phyloP scores from a whole-genome alignment of 2,797 vertebrate genomes.

The Argyrosomus regius region DNA sequence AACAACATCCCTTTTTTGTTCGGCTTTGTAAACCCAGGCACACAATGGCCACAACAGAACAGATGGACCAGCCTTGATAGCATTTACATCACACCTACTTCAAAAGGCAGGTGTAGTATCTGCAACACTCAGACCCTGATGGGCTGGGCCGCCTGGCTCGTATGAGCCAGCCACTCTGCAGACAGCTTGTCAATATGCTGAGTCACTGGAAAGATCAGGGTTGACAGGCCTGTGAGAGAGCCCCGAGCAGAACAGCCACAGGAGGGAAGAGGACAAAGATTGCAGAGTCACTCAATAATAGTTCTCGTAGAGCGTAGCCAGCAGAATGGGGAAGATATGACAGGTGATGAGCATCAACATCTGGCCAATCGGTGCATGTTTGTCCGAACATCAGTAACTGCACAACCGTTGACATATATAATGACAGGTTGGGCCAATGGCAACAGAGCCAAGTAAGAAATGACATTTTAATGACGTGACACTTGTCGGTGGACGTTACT shows the following conservation, averaged over 20 bases:
- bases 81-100: constrained; percentile 50
- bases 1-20: constrained; percentile 27
- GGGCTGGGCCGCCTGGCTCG: constrained; percentile 29
- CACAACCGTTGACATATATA: neutral
- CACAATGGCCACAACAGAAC: constrained; percentile 37
- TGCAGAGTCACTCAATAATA: constrained; percentile 25
- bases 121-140: constrained; percentile 29
- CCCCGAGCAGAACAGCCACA: constrained; percentile 1
- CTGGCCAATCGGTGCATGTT: constrained; percentile 4
- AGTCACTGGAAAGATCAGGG: constrained; percentile 49
- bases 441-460: neutral
- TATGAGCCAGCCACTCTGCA: constrained; percentile 5
- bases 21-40: constrained; percentile 16
- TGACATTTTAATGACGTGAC: neutral
- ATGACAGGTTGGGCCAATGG: neutral
- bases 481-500: too few species aligned
- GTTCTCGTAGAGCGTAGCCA: constrained; percentile 3
- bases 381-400: neutral
- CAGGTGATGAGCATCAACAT: constrained; percentile 6
- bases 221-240: constrained; percentile 46
- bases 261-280: constrained; percentile 24
- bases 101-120: constrained; percentile 41
- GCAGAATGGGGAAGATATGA: neutral
- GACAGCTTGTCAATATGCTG: constrained; percentile 65
- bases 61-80: constrained; percentile 44